Evolutionary conservation across 1,140 invertebrate species (phyloP).

Genomic region (Drosophila ohnishii): DNA sequence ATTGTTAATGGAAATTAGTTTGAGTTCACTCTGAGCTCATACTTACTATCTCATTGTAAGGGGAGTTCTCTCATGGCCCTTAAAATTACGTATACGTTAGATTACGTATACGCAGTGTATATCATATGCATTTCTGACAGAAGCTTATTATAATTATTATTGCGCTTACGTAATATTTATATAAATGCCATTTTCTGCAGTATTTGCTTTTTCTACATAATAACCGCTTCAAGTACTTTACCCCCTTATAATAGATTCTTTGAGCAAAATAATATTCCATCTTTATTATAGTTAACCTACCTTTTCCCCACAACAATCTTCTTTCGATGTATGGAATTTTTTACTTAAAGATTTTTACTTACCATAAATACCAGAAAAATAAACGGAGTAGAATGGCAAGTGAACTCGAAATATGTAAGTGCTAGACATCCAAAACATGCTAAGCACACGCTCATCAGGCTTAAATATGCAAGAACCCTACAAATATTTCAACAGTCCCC

Average conservation of each 20-base stretch:
- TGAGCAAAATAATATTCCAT: not conserved
- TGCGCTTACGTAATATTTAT: not conserved
- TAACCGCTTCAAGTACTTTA: no score
- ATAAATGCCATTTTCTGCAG: no score
- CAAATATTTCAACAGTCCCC: slow-evolving; percentile 30
- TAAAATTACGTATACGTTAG: not conserved
- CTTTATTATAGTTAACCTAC: not conserved
- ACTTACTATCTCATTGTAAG: not conserved
- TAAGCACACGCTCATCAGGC: slow-evolving; percentile 33
- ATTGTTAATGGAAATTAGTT: slow-evolving; percentile 19
- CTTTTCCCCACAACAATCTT: not conserved
- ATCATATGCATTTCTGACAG: no score
- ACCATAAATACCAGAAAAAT: slow-evolving; percentile 17
- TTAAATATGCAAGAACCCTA: slow-evolving; percentile 27
- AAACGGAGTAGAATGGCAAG: slow-evolving; percentile 8
- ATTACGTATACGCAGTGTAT: not conserved
- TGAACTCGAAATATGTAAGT: slow-evolving; percentile 13
- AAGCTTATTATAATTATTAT: not conserved
- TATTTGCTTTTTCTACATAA: not conserved
- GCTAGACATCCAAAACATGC: slow-evolving; percentile 15
- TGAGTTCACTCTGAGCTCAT: slow-evolving; percentile 1
- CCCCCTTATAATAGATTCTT: not conserved
- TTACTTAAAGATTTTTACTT: not conserved
- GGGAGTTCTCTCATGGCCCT: no score
- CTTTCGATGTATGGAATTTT: not conserved